Base-by-base conservation (phyloP, 2,888 invertebrate species). In the Apamea crenata region DNA sequence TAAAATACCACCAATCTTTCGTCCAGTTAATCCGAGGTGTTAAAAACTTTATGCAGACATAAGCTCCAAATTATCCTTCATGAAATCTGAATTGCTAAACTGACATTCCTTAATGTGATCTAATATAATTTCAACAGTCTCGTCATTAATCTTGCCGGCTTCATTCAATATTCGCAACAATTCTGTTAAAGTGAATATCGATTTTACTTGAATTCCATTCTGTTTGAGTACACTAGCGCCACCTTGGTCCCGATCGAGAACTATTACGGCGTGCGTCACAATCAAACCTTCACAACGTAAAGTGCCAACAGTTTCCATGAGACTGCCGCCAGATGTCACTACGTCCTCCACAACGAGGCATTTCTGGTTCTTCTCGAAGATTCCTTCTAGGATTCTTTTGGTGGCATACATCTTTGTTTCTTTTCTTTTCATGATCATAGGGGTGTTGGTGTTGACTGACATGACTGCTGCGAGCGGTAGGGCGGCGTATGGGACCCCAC, bases 401-500 rank as follows among this genome's bases (percentile, higher is more conserved):
- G 99, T 99, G 0, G 99, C 99, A 94, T 99, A 99, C 12, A 97
- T 97, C 96, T 99, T 99, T 0, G 98, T 98, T 97, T 99, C 99
- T 93, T 99, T 99, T 77, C 99, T 97, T 80, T 98, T 97, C 94
- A 99, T 98, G 76, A 99, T 97, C 99, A 99, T 99, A 0, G 99
- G 99, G 10, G 94, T 96, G 88, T 97, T 96, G 3, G 98, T 97
- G 90, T 98, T 97, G 73, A 98, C 96, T 0, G 98, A 98, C 89
- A 99, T 98, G 78, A 99, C 97, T 0, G 99, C 98, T 0, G 99
- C 99, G 78, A 99, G 97, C 0, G 99, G 99, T 25, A 99, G 96
- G 2, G 99, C 99, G 16, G 99, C 99, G 93, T 99, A 99, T 0
- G 99, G 99, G 0, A 99, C 99, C 25, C 99, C 99, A 94, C 99